Conservation (phyloP, 2,113 vertebrate genomes). For the Upupa epops region DNA sequence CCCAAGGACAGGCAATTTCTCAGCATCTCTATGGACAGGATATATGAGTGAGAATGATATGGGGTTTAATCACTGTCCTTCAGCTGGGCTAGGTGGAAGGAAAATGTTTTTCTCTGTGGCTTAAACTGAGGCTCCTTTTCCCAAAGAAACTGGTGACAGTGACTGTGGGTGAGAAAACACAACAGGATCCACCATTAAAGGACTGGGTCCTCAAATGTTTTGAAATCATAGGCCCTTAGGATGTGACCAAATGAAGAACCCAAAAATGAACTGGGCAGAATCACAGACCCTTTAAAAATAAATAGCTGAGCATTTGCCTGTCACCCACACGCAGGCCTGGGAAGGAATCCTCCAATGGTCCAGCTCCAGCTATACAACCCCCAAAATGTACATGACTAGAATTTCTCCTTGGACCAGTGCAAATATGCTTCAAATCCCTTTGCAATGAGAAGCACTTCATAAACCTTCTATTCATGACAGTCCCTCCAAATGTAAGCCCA, state of each 20-base stretch:
- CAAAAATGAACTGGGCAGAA: not conserved
- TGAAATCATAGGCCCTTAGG: not conserved
- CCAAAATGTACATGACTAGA: not conserved
- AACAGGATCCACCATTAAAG: not conserved
- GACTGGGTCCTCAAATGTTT: not conserved
- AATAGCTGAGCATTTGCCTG: not conserved
- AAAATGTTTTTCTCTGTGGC: not conserved
- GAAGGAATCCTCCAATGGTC: not conserved
- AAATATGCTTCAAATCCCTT: not conserved
- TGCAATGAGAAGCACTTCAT: not conserved
- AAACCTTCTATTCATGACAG: not conserved
- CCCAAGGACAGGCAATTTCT: not conserved
- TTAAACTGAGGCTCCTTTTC: not conserved
- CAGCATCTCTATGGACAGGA: not conserved
- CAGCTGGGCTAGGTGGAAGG: not conserved
- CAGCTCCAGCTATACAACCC: not conserved
- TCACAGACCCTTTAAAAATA: not conserved
- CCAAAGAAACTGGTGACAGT: not conserved
- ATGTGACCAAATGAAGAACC: not conserved
- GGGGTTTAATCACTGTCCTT: not conserved
- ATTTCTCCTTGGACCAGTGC: fast-evolving
- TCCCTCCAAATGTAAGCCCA: not conserved
- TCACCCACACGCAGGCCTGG: not conserved
- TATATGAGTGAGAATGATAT: not conserved
- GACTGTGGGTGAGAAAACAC: not conserved